Evolutionary conservation across 2,113 vertebrate genomes (phyloP).

Genomic region (Ceratotherium simum): DNA sequence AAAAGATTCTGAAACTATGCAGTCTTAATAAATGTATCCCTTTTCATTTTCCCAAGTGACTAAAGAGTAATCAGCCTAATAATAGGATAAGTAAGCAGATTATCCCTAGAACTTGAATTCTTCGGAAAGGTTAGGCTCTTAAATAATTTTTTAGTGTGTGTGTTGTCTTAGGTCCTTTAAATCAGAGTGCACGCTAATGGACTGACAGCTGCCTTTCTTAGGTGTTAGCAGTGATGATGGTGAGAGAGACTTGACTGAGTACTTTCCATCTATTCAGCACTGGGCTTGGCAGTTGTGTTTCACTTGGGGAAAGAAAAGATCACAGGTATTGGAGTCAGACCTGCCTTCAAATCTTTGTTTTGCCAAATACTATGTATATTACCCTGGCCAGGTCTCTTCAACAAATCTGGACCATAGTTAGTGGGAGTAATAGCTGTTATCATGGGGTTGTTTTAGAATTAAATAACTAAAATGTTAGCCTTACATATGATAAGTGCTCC

Average conservation of each 20-base stretch:
- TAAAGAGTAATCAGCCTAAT: neutral
- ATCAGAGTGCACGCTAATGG: neutral
- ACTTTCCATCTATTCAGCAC: neutral
- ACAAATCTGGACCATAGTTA: neutral
- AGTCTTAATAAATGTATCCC: slow-evolving; percentile 35
- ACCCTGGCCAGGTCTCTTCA: neutral
- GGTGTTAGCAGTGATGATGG: neutral
- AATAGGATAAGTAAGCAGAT: neutral
- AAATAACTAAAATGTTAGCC: neutral
- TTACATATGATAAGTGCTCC: neutral
- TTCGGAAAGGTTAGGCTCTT: neutral
- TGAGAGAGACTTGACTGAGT: neutral
- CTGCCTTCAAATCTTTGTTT: neutral
- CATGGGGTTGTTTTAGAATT: neutral
- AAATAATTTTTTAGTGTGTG: neutral
- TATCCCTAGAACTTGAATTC: neutral
- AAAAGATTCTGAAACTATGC: neutral
- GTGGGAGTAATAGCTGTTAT: neutral
- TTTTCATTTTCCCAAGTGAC: neutral
- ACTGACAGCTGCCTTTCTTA: neutral
- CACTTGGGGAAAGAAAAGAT: slow-evolving; percentile 18
- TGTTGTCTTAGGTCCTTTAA: slow-evolving; percentile 9
- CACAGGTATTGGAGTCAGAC: neutral
- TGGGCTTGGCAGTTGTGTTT: neutral
- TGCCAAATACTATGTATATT: neutral